Evolutionary conservation across 2,888 invertebrate species (phyloP), one percentile per base, ranked within the genome.

Genomic region (Germaria angustata): DNA sequence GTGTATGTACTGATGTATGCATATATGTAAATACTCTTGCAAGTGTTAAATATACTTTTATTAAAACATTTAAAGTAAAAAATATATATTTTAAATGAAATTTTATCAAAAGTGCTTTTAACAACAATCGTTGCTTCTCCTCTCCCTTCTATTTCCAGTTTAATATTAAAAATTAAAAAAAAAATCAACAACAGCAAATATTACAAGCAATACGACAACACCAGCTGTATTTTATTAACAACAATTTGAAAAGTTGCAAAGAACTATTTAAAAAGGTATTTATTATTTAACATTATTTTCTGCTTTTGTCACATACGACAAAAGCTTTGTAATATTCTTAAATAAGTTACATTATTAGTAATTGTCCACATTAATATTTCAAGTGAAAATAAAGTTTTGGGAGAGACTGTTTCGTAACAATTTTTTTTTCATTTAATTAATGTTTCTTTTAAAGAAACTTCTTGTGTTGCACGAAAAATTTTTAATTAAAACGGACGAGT

Each of bases 151-250:
- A 80, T 44, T 80, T 80, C 7, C 79, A 73, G 79, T 73, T 63
- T 55, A 51, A 51, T 41, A 69, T 57, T 53, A 51, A 61, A 61
- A 51, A 46, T 28, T 36, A 61, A 63, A 22, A 39, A 61, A 53
- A 2, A 24, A 68, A 11, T 36, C 32, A 65, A 65, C 34, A 44
- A 7, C 9, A 76, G 15, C 13, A 15, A 36, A 46, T 55, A 66
- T 73, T 75, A 15, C 15, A 49, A 49, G 15, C 15, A 65, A 55
- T 8, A 79, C 51, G 17, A 17, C 51, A 44, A 61, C 76, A 65
- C 51, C 82, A 75, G 71, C 82, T 82, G 82, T 61, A 17, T 66
- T 76, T 75, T 59, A 82, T 79, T 79, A 59, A 65, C 75, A 77
- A 77, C 49, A 55, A 68, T 72, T 46, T 65, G 2, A 72, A 72